Conservation (phyloP, 2,888 invertebrate genomes). For the Dryococelus australis region DNA sequence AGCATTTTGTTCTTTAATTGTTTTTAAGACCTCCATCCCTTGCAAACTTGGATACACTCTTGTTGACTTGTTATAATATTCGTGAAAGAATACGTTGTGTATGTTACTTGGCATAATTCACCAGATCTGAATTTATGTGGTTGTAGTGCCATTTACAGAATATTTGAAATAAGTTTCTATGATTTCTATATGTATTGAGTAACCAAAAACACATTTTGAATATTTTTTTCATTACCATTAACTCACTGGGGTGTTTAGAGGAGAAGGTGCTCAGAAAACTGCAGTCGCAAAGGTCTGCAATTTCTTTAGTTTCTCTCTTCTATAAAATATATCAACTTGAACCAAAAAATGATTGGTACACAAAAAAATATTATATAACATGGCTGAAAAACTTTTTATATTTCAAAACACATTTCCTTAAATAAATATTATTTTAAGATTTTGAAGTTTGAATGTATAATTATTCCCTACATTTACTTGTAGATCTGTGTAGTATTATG, state of each 20-base stretch:
- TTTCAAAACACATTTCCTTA: too few relatives aligned
- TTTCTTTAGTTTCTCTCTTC: neutral
- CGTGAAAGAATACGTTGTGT: too few relatives aligned
- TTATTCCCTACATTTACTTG: too few relatives aligned
- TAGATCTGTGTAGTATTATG: too few relatives aligned
- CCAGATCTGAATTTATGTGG: neutral
- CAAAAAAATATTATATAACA: too few relatives aligned
- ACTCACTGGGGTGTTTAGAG: neutral
- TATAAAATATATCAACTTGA: conserved; percentile 12
- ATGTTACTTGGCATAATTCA: neutral
- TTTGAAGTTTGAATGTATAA: too few relatives aligned
- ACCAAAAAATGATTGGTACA: neutral
- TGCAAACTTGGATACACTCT: too few relatives aligned
- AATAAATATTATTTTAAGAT: too few relatives aligned
- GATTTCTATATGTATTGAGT: neutral
- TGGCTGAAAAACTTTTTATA: too few relatives aligned
- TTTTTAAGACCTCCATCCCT: too few relatives aligned
- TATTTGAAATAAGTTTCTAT: neutral
- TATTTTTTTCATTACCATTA: neutral
- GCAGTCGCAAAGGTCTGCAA: neutral
- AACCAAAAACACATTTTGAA: conserved; percentile 18
- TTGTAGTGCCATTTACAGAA: neutral
- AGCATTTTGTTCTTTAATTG: too few relatives aligned
- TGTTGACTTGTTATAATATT: too few relatives aligned
- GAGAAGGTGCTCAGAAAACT: neutral